Evolutionary conservation across 2,113 vertebrate genomes (phyloP), one percentile per base, ranked within the genome.

Genomic region (Pheucticus melanocephalus): DNA sequence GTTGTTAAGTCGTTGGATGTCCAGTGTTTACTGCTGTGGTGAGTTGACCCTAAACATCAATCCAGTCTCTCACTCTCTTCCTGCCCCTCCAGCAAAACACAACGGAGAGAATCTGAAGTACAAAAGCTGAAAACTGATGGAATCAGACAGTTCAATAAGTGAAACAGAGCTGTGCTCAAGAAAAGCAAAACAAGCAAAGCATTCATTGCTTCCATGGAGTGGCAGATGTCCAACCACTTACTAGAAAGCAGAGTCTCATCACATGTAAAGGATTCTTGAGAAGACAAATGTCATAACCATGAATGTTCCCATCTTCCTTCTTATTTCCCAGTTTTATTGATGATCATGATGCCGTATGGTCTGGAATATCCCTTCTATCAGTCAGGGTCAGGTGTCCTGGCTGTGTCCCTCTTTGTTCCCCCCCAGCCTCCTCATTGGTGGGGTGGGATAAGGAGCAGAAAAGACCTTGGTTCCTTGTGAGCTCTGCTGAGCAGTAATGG

Each of bases 341-440:
- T 51, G 12, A 60, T 17, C 37, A 56, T 42, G 8, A 33, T 1
- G 1, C 11, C n/a, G 17, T 25, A 14, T 12, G 4, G 4, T 37
- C 3, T 56, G 10, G 19, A 45, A 57, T 57, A 45, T 13, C 23
- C 16, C 35, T 83, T 44, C 1, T 44, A 25, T 82, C 76, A 54
- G 13, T 4, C n/a, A 37, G 18, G 45, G 8, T 48, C 68, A 50
- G 40, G 28, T 84, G n/a, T 86, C 35, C 51, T 31, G 11, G 15
- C 18, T 35, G 27, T 50, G 85, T 59, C 16, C 12, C 10, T 45
- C 6, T 17, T 64, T n/a, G 4, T 14, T 27, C 2, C 5, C 4
- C 4, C 11, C 6, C 39, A 75, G 7, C 6, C 50, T 28, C 0
- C 50, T 75, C 0, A 0, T 7, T 57, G 33, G 4, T 37, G 51